phyloP scores from a whole-genome alignment of 2,888 invertebrate species.

The Melitaea athalia region DNA sequence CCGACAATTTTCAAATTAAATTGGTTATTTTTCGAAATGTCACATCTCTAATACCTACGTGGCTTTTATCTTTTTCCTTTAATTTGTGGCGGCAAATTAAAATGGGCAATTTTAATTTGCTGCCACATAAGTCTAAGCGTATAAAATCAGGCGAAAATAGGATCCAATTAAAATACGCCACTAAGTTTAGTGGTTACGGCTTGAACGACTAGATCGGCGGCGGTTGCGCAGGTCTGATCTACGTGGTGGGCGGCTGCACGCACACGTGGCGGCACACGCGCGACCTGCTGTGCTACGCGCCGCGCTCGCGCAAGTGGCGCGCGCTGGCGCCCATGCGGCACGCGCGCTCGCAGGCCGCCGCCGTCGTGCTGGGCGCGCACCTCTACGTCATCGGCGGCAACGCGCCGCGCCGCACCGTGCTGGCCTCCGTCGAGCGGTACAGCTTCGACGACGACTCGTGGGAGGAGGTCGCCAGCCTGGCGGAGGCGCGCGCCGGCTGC shows the following conservation, averaged over 20 bases:
- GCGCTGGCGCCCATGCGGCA: constrained; percentile 89
- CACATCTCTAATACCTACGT: no score
- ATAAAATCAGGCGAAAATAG: no score
- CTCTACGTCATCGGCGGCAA: constrained; percentile 95
- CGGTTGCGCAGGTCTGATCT: constrained; percentile 86
- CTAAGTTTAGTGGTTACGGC: no score
- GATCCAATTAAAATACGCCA: no score
- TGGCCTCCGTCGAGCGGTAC: constrained; percentile 92
- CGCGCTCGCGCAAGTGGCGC: constrained; percentile 90
- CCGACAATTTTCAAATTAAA: no score
- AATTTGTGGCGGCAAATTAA: no score
- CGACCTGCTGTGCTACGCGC: constrained; percentile 91
- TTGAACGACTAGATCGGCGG: neutral
- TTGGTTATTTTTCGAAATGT: no score
- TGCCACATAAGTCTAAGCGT: no score
- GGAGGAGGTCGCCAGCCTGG: constrained; percentile 88
- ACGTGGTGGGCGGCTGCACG: constrained; percentile 95
- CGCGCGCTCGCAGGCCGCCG: constrained; percentile 93
- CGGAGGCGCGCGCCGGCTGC: constrained; percentile 89
- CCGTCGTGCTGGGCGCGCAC: constrained; percentile 90
- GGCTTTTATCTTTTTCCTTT: no score
- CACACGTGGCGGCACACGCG: constrained; percentile 89
- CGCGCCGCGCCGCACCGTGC: constrained; percentile 89
- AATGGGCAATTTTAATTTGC: no score
- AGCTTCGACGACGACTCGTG: constrained; percentile 91